Evolutionary conservation across 2,797 vertebrate genomes (phyloP), one percentile per base, ranked within the genome.

Genomic region (Hoplostethus atlanticus): DNA sequence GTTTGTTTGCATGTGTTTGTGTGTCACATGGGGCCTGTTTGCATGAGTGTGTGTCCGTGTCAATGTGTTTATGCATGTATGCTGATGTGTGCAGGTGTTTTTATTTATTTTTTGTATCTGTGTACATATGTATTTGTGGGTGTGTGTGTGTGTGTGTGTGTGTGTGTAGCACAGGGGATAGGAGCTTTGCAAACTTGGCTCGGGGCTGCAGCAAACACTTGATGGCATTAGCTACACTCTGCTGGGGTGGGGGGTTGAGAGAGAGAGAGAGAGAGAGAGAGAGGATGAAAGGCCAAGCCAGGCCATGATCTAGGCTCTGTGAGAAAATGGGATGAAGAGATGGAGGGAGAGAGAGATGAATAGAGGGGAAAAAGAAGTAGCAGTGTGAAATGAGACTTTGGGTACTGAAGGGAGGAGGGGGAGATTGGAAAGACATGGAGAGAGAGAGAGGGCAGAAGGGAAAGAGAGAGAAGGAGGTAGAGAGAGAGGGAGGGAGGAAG

Each of bases 171-270:
- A 77, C 50, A 44, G 50, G 60, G 71, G 68, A 61, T 10, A 4
- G n/a, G 62, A 56, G 73, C 80, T 82, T 50, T 68, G 68, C 21
- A 66, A 63, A 51, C 60, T 75, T 75, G 78, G 76, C 80, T 80
- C 40, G 63, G 76, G 54, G 74, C 65, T 11, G 81, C 71, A 60
- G 87, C 70, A 69, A 82, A 81, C 85, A 79, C 73, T 87, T 79
- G 77, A 85, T 84, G 81, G 71, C 86, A 90, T 92, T 89, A 74
- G 78, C 80, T 67, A 68, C 84, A 79, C 85, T 73, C 74, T 44
- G 48, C 63, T 36, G 59, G 5, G 38, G 44, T 53, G 48, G 30
- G 56, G 54, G 68, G n/a, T 31, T 53, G 70, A 58, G 69, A 15
- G 31, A 38, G 34, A 52, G 56, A 4, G 16, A 60, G 9, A 44